Conservation (phyloP, 2,113 vertebrate species). For the Diadophis punctatus region DNA sequence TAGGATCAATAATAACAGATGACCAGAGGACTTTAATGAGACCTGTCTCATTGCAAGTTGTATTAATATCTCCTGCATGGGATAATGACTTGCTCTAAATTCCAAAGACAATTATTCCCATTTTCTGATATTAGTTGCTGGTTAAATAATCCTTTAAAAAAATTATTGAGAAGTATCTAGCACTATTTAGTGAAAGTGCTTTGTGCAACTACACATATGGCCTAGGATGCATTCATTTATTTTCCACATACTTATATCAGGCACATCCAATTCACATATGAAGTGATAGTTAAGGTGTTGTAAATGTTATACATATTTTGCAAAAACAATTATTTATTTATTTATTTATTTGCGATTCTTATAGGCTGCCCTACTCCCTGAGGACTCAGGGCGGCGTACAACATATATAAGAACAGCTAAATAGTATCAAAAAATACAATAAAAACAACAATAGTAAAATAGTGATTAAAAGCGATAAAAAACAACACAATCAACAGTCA, state of each 20-base stretch:
- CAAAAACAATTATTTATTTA: neutral
- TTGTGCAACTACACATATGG: neutral
- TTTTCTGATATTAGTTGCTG: neutral
- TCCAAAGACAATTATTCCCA: neutral
- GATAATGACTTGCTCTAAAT: neutral
- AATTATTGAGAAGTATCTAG: too few relatives aligned
- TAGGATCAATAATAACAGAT: neutral
- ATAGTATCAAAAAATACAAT: too few relatives aligned
- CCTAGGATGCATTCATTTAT: neutral
- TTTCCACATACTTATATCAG: neutral
- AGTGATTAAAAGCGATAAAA: too few relatives aligned
- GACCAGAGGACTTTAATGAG: neutral
- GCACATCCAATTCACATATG: neutral
- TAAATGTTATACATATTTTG: neutral
- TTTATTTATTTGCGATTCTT: too few relatives aligned
- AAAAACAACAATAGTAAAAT: too few relatives aligned
- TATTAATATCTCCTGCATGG: neutral
- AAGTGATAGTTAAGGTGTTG: neutral
- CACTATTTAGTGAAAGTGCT: neutral
- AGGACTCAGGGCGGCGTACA: too few relatives aligned
- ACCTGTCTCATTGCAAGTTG: neutral
- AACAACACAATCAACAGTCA: too few relatives aligned
- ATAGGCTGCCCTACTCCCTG: too few relatives aligned
- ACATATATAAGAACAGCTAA: too few relatives aligned
- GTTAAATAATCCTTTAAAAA: neutral